phyloP scores from a whole-genome alignment of 2,113 vertebrate species.

The Myiozetetes cayanensis region DNA sequence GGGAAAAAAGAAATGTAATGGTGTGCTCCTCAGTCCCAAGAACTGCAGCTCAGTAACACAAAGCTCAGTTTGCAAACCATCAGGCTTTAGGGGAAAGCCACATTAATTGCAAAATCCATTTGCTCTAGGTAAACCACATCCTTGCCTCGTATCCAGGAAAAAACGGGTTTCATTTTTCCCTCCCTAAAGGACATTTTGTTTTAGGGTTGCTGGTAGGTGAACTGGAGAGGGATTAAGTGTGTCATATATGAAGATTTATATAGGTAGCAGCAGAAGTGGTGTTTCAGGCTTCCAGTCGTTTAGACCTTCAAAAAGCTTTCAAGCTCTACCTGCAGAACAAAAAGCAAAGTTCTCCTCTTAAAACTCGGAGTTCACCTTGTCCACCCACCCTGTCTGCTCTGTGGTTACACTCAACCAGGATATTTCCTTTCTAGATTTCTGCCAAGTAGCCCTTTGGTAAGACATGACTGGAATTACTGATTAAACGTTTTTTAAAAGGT shows the following conservation, averaged over 20 bases:
- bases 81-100: not conserved
- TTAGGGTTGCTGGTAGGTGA: not conserved
- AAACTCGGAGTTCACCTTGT: not conserved
- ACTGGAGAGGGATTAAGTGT: not conserved
- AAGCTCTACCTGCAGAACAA: not conserved
- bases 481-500: not conserved
- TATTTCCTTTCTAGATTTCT: not conserved
- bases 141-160: not conserved
- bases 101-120: not conserved
- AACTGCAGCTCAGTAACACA: not conserved
- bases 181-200: not conserved
- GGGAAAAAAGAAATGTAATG: not conserved
- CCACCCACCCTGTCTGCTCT: not conserved
- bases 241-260: not conserved
- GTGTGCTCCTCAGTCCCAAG: not conserved
- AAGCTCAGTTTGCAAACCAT: not conserved
- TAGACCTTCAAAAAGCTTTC: not conserved
- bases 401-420: not conserved
- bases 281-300: not conserved
- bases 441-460: not conserved
- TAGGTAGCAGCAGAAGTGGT: not conserved
- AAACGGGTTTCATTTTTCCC: not conserved
- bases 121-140: not conserved
- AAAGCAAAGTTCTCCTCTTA: not conserved
- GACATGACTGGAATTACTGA: not conserved